Percentiles rank a stretch among this genome's conserved stretches.
Conservation (phyloP, 2,797 vertebrate species). For the Hirundo rustica region DNA sequence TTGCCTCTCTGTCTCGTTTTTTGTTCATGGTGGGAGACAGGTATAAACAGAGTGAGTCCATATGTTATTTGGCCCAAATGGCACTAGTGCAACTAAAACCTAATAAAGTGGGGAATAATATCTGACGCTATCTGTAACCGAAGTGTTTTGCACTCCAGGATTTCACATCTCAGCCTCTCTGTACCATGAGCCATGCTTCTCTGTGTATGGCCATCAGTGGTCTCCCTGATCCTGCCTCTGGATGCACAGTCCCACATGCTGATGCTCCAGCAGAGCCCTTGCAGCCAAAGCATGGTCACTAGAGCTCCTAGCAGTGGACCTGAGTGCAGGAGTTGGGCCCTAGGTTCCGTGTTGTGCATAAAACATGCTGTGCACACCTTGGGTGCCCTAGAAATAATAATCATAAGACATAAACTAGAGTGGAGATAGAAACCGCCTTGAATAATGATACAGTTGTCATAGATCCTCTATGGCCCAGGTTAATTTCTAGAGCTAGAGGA, state of each 20-base stretch:
- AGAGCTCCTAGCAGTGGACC: not conserved
- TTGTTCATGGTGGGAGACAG: not conserved
- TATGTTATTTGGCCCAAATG: not conserved
- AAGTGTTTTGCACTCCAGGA: not conserved
- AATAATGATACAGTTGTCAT: not conserved
- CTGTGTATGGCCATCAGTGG: too few species aligned
- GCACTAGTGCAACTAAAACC: not conserved
- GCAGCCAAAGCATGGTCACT: not conserved
- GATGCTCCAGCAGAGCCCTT: not conserved
- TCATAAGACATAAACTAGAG: not conserved
- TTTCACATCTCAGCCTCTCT: not conserved
- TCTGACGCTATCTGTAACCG: not conserved
- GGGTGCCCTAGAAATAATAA: not conserved
- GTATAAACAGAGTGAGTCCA: not conserved
- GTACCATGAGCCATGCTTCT: rapidly evolving
- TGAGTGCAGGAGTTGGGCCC: not conserved
- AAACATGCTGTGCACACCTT: not conserved
- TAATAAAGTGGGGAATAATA: not conserved
- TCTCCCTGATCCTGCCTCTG: not conserved
- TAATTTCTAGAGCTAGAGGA: not conserved
- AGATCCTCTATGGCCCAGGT: not conserved
- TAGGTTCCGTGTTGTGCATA: not conserved
- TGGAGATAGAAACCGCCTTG: not conserved
- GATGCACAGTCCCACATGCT: not conserved
- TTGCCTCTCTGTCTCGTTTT: not conserved